Conservation (phyloP, 1,140 invertebrate genomes). For the Paraescarpia echinospica region DNA sequence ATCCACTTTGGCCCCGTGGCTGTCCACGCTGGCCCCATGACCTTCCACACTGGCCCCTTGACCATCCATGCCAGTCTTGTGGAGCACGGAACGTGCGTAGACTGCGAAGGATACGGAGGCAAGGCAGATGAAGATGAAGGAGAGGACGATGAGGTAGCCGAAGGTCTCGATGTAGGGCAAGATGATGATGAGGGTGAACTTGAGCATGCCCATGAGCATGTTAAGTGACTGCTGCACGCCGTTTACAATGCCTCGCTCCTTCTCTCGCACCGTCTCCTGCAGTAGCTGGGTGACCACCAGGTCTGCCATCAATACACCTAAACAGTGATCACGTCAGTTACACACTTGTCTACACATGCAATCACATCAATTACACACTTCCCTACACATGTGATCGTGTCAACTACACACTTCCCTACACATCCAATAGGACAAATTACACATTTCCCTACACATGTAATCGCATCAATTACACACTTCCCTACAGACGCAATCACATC, state of each 20-base stretch:
- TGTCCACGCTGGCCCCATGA: too few relatives aligned
- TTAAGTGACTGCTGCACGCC: constrained; percentile 65
- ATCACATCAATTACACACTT: background rate
- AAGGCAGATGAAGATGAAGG: constrained; percentile 56
- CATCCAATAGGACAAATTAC: background rate
- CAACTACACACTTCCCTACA: background rate
- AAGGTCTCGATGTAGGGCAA: constrained; percentile 57
- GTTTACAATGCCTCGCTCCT: constrained; percentile 62
- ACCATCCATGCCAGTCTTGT: background rate
- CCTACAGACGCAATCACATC: too few relatives aligned
- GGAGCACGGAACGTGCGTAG: background rate
- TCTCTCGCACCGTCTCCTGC: constrained; percentile 62
- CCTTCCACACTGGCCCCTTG: too few relatives aligned
- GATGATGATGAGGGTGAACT: constrained; percentile 62
- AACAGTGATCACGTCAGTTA: background rate
- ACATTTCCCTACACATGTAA: too few relatives aligned
- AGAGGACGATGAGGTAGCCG: constrained; percentile 59
- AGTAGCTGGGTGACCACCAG: constrained; percentile 66
- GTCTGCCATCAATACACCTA: constrained; percentile 63
- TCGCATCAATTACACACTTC: too few relatives aligned
- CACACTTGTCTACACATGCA: background rate
- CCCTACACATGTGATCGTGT: background rate
- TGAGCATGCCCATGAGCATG: constrained; percentile 61
- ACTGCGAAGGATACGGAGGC: constrained; percentile 43
- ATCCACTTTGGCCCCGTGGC: too few relatives aligned